Conservation (phyloP, 2,888 invertebrate genomes). For the Drosophila differens region DNA sequence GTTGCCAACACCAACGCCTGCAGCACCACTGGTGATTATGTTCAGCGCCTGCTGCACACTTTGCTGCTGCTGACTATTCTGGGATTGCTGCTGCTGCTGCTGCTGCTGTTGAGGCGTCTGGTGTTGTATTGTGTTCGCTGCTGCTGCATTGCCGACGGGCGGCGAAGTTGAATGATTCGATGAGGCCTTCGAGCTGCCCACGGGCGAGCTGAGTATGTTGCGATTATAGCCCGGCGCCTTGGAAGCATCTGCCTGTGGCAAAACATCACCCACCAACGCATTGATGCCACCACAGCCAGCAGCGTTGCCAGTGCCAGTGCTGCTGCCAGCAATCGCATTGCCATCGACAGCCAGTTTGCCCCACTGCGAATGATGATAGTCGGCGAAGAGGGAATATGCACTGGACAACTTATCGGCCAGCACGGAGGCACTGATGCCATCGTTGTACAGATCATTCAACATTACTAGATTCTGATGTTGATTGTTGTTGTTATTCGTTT, state of each 20-base stretch:
- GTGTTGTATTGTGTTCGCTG: conserved; percentile 41
- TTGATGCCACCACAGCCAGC: conserved; percentile 62
- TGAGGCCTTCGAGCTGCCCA: conserved; percentile 89
- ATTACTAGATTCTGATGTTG: conserved; percentile 72
- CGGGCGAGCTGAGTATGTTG: conserved; percentile 91
- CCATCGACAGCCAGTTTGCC: conserved; percentile 83
- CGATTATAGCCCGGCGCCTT: conserved; percentile 95
- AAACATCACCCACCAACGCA: conserved; percentile 79
- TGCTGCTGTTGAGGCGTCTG: conserved; percentile 26
- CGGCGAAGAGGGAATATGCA: conserved; percentile 96
- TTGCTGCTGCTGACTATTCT: conserved; percentile 51
- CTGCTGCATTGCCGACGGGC: conserved; percentile 81
- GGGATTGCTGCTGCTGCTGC: conserved; percentile 13
- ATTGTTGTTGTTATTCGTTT: conserved; percentile 41
- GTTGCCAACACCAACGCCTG: conserved; percentile 14
- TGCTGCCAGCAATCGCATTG: conserved; percentile 47
- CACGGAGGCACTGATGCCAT: conserved; percentile 76
- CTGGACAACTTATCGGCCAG: conserved; percentile 83
- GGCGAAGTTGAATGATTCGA: conserved; percentile 87
- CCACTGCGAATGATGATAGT: conserved; percentile 87
- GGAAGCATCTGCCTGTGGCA: conserved; percentile 91
- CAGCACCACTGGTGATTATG: conserved; percentile 64
- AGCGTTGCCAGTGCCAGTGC: conserved; percentile 47
- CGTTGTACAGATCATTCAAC: conserved; percentile 64
- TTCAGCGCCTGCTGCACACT: conserved; percentile 70